These are phyloP conservation scores for Cyclina sinensis DNA, from an alignment of 1,140 invertebrate genomes.

Conservation along the genomic window DNA sequence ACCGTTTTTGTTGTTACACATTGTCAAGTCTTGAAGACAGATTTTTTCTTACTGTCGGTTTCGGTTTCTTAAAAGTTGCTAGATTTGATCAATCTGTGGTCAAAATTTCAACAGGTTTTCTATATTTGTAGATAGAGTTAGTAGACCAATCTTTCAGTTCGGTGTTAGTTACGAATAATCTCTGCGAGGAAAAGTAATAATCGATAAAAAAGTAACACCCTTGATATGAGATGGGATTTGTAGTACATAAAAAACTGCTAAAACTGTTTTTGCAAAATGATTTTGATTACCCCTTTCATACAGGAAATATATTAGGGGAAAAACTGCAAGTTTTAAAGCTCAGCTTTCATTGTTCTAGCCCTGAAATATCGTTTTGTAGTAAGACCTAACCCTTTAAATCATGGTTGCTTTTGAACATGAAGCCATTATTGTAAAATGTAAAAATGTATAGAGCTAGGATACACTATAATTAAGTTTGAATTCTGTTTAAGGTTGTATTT, in stretches of 20 bases:
- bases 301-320: too few species aligned
- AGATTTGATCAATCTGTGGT: conserved; percentile 26
- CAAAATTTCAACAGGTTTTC: conserved; percentile 28
- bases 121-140: conserved; percentile 8
- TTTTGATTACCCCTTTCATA: too few species aligned
- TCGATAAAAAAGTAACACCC: background rate
- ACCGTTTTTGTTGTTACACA: conserved; percentile 34
- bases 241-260: too few species aligned
- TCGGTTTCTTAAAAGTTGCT: background rate
- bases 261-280: background rate
- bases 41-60: conserved; percentile 27
- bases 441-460: too few species aligned
- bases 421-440: too few species aligned
- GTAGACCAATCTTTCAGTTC: conserved; percentile 26
- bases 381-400: too few species aligned
- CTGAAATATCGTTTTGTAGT: too few species aligned
- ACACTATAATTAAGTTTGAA: too few species aligned
- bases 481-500: too few species aligned
- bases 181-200: background rate
- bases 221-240: background rate
- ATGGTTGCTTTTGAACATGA: too few species aligned
- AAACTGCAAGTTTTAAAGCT: too few species aligned
- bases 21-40: conserved; percentile 4
- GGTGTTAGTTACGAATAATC: background rate
- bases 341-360: too few species aligned